A percentile compares a stretch with the other conserved stretches of the same genome.
These are phyloP conservation scores for Stegastes partitus DNA, from an alignment of 2,113 vertebrate genomes.

Conservation along the genomic window DNA sequence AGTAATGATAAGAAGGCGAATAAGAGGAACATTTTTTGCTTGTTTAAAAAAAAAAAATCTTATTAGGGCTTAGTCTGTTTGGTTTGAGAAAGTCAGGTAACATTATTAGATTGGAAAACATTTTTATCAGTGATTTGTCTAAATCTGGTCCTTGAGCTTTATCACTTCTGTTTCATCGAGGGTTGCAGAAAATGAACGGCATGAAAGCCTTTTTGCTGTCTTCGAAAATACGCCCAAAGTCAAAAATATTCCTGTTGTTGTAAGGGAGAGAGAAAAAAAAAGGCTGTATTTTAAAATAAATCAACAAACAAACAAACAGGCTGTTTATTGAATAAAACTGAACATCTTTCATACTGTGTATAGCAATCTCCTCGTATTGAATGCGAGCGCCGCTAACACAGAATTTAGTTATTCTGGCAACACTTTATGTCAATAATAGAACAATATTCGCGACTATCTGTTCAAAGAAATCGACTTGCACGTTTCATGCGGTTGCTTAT, in stretches of 20 bases:
- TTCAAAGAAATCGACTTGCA: constrained; percentile 44
- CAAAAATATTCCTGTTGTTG: constrained; percentile 3
- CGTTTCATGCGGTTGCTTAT: constrained; percentile 45
- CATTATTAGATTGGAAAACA: not conserved
- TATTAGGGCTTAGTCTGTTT: not conserved
- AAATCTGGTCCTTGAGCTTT: not conserved
- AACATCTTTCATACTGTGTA: constrained; percentile 7
- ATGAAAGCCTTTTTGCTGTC: not conserved
- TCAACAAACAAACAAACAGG: constrained; percentile 10
- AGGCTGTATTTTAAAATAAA: not conserved
- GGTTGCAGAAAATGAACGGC: not conserved
- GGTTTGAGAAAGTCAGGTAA: not conserved
- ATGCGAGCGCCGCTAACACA: constrained; percentile 25
- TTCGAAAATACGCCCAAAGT: not conserved
- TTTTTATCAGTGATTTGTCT: not conserved
- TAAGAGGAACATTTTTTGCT: not conserved
- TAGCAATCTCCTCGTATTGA: constrained; percentile 40
- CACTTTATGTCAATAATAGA: constrained; percentile 40
- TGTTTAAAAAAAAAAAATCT: not conserved
- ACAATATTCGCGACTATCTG: constrained; percentile 46
- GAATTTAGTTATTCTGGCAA: constrained; percentile 20
- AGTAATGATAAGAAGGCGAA: too few relatives aligned
- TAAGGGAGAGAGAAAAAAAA: not conserved
- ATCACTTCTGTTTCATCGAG: not conserved
- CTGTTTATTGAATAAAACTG: not conserved